phyloP scores from a whole-genome alignment of 2,888 invertebrate species.

The Amphipoea oculea region DNA sequence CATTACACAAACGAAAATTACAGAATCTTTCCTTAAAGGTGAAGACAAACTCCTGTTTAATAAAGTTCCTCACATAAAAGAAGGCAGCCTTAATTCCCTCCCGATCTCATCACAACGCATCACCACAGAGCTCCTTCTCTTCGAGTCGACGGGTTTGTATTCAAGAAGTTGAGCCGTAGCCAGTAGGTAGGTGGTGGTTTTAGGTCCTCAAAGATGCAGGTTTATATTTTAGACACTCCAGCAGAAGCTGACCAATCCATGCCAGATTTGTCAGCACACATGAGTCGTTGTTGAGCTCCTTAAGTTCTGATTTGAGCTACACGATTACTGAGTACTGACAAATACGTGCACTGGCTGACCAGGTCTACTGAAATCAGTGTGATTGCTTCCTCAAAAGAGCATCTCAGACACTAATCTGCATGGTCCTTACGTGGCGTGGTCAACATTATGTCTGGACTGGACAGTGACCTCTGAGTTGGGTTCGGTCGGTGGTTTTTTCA shows the following conservation, averaged over 20 bases:
- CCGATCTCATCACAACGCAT: background rate
- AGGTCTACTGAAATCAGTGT: background rate
- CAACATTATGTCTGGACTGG: background rate
- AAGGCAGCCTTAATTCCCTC: background rate
- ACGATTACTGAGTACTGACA: background rate
- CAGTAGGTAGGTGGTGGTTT: too few species aligned
- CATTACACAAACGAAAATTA: background rate
- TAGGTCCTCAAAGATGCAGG: too few species aligned
- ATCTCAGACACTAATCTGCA: background rate
- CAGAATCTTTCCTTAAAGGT: background rate
- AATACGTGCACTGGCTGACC: background rate
- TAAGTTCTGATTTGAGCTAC: background rate
- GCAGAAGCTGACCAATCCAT: background rate
- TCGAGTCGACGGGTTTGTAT: background rate
- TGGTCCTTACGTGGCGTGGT: too few species aligned
- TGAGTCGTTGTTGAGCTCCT: too few species aligned
- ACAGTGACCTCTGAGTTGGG: background rate
- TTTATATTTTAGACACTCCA: background rate
- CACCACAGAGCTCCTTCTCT: background rate
- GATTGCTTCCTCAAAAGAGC: background rate
- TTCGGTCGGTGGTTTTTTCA: background rate
- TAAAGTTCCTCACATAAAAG: background rate
- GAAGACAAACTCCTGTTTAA: background rate
- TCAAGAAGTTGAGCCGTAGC: background rate
- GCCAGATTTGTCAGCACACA: background rate